Evolutionary conservation across 2,113 vertebrate genomes (phyloP).

Genomic region (Pluvianellus socialis): DNA sequence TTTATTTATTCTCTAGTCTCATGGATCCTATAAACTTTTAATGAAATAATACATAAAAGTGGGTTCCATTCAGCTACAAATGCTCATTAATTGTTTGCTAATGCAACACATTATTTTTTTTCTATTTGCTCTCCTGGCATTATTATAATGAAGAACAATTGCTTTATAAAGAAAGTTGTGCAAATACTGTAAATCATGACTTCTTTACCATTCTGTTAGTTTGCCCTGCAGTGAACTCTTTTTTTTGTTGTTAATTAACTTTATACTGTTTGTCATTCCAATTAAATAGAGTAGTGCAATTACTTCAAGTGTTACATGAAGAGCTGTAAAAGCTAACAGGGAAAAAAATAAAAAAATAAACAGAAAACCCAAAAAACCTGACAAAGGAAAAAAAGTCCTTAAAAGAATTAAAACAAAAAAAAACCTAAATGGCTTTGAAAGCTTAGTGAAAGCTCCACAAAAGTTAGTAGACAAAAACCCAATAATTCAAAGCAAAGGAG

Average conservation of each 20-base stretch:
- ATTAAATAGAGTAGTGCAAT: constrained; percentile 58
- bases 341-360: background rate
- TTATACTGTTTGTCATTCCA: constrained; percentile 72
- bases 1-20: constrained; percentile 57
- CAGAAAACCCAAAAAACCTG: background rate
- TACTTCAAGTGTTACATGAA: constrained; percentile 55
- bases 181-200: constrained; percentile 71
- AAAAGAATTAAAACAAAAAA: background rate
- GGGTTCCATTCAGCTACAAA: constrained; percentile 41
- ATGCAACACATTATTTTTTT: constrained; percentile 47
- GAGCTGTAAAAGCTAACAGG: constrained; percentile 15
- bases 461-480: background rate
- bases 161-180: constrained; percentile 74
- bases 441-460: background rate
- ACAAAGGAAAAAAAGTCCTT: background rate
- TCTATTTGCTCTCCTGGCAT: constrained; percentile 59
- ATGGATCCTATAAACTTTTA: constrained; percentile 49
- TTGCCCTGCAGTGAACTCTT: constrained; percentile 54
- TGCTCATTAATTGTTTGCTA: constrained; percentile 74
- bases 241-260: constrained; percentile 67
- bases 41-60: constrained; percentile 66
- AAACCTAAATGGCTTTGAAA: background rate
- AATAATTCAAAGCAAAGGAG: background rate
- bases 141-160: constrained; percentile 75
- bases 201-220: constrained; percentile 57